Evolutionary conservation across 2,888 invertebrate genomes (phyloP), one percentile per base, ranked within the genome.

Genomic region (Callyntrura guangdongensis): DNA sequence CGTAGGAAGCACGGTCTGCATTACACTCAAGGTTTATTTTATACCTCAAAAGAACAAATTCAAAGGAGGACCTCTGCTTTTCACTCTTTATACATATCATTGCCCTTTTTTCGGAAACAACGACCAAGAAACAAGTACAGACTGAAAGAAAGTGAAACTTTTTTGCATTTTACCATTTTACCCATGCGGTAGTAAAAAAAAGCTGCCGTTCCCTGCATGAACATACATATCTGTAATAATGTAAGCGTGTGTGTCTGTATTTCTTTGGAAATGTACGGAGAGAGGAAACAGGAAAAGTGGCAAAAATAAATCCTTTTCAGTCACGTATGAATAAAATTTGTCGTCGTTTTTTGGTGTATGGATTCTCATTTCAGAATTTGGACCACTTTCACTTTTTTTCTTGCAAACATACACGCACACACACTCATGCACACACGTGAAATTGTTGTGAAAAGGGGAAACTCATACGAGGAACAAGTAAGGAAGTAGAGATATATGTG

Each of bases 241-340:
- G n/a, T 6, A 14, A n/a, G 47, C 3, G 67, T 27, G 27, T 47
- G 17, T 72, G 20, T 11, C 2, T 47, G 20, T 25, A 59, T 11
- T 11, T 67, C 67, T 1, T 36, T 36, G 67, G 36, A 36, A 67
- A 74, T 74, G 56, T 25, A 79, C 27, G 79, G 22, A 20, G 17
- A 25, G 3, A 81, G 59, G 81, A 81, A 82, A 82, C 47, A 82
- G 82, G 47, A 82, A 59, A 81, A 64, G 22, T 74, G 74, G 74
- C 49, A 82, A 82, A 64, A 61, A 36, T 64, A 82, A 82, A 61
- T 82, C 61, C 69, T 56, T 72, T 64, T 59, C 49, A 67, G 74
- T 14, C 74, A 49, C 49, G 74, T 74, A 47, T 74, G 74, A 74
- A 74, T 74, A 49, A 36, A 67, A n/a, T 67, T 67, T 67, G 17